Percentiles rank a stretch among this genome's conserved stretches.
These are phyloP conservation scores for Andricus grossulariae DNA, from an alignment of 1,140 invertebrate genomes.

Conservation along the genomic window DNA sequence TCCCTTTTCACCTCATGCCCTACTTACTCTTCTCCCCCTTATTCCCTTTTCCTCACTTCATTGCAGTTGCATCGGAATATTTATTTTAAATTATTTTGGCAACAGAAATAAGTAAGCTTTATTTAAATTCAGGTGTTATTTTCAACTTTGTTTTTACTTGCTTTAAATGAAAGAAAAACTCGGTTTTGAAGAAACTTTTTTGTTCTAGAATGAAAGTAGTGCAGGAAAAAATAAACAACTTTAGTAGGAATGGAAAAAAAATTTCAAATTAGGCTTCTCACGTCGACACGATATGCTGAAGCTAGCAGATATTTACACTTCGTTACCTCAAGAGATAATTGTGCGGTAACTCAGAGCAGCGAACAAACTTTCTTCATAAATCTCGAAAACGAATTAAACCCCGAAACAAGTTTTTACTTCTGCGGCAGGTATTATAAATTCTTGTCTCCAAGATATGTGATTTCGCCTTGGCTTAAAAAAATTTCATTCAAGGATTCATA, in stretches of 20 bases:
- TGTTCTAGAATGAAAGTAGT: not conserved
- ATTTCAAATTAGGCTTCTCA: constrained; percentile 17
- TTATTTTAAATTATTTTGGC: too few species aligned
- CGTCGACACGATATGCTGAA: constrained; percentile 15
- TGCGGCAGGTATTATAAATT: constrained; percentile 21
- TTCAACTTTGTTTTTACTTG: too few species aligned
- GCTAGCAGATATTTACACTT: constrained; percentile 13
- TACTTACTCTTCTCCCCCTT: too few species aligned
- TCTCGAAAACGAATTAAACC: constrained; percentile 27
- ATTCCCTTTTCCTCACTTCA: too few species aligned
- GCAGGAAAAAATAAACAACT: not conserved
- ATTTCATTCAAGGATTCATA: not conserved
- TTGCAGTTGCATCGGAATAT: too few species aligned
- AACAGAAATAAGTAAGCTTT: too few species aligned
- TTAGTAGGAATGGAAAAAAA: not conserved
- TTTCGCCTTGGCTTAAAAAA: not conserved
- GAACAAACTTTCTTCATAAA: constrained; percentile 30
- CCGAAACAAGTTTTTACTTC: constrained; percentile 31
- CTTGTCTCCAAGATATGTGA: not conserved
- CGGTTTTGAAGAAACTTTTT: not conserved
- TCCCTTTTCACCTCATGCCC: too few species aligned
- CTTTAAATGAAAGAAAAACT: not conserved
- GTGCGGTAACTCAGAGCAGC: constrained; percentile 13
- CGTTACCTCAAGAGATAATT: constrained; percentile 11
- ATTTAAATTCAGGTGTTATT: too few species aligned